phyloP scores from a whole-genome alignment of 2,113 vertebrate genomes.

The Pongo pygmaeus region DNA sequence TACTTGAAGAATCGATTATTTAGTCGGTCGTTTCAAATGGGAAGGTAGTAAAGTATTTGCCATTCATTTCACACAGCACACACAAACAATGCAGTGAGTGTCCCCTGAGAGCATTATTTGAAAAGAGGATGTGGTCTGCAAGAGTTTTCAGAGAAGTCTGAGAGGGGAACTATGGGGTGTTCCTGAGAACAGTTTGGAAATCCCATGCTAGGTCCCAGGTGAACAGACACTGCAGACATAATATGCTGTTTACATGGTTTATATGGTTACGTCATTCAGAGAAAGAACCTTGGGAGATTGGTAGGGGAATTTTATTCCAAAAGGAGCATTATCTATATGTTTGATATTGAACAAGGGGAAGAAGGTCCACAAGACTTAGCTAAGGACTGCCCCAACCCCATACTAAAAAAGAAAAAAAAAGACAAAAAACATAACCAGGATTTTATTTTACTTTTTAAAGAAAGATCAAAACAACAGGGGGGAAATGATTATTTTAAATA shows the following conservation, averaged over 20 bases:
- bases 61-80: neutral
- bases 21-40: neutral
- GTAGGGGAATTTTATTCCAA: neutral
- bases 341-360: neutral
- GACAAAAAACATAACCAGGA: neutral
- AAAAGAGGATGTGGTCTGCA: neutral
- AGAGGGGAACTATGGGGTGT: neutral
- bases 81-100: neutral
- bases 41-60: neutral
- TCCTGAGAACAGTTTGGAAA: neutral
- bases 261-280: neutral
- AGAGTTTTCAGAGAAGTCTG: neutral
- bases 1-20: neutral
- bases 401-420: neutral
- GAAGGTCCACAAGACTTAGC: neutral
- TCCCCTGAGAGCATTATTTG: neutral
- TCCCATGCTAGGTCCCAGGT: too few species aligned
- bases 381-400: neutral
- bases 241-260: neutral
- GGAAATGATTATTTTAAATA: neutral
- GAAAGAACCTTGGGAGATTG: neutral
- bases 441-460: neutral
- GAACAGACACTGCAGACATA: neutral
- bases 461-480: neutral
- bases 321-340: neutral